These are phyloP conservation scores for Epirrhoe alternata DNA, from an alignment of 2,888 invertebrate species.

Conservation along the genomic window DNA sequence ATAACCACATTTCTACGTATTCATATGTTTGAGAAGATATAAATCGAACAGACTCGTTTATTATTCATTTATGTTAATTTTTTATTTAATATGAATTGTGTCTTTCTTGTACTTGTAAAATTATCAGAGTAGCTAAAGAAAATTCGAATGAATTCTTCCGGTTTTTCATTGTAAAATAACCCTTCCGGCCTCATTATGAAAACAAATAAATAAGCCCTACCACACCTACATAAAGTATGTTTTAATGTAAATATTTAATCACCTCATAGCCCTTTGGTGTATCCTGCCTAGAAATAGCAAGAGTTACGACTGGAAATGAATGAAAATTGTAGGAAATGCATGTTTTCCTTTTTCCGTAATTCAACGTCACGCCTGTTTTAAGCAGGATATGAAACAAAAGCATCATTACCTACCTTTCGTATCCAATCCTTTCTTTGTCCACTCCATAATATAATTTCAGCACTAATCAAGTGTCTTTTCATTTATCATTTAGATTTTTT, in stretches of 20 bases:
- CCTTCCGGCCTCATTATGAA: constrained; percentile 11
- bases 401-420: constrained; percentile 63
- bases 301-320: neutral
- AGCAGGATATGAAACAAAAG: constrained; percentile 41
- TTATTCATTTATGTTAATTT: neutral
- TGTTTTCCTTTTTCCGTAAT: constrained; percentile 2
- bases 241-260: neutral
- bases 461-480: constrained; percentile 64
- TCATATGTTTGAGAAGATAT: neutral
- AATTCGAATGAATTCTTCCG: neutral
- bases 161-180: too few relatives aligned
- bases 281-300: neutral
- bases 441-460: constrained; percentile 72
- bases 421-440: constrained; percentile 78
- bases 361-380: constrained; percentile 11
- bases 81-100: neutral
- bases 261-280: neutral
- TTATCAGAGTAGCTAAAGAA: neutral
- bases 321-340: neutral
- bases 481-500: constrained; percentile 25
- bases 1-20: constrained; percentile 8
- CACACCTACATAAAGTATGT: neutral
- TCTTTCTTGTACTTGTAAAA: neutral
- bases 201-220: constrained; percentile 13
- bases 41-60: neutral